Base-by-base conservation (phyloP, 2,797 vertebrate genomes). In the Lates japonicus region DNA sequence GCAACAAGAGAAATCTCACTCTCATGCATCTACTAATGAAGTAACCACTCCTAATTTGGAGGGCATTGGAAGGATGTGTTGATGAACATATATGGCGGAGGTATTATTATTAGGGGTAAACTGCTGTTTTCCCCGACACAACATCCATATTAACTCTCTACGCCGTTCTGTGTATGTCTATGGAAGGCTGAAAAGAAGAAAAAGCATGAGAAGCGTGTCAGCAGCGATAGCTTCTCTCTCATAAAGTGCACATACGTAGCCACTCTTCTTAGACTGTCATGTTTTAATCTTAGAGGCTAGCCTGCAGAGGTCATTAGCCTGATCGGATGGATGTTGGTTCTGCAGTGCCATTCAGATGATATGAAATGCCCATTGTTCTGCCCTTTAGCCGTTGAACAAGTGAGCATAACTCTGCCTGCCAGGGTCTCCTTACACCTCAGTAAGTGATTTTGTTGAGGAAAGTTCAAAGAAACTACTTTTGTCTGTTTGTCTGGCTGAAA, bases 11-110 rank as follows among this genome's bases (percentile, higher is more conserved):
- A 76, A 87, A 87, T 83, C 87, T 87, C 86, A 82, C 87, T 82
- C 90, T 89, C 88, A 82, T 83, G 82, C 85, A 85, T 88, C 83
- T 81, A 77, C 85, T 90, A 90, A 90, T 90, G 85, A 88, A 68
- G 62, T 80, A 85, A 76, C 81, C 72, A 73, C 82, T 91, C 87
- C 89, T 81, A n/a, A n/a, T n/a, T n/a, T n/a, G n/a, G n/a, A n/a
- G n/a, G n/a, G n/a, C n/a, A n/a, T n/a, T n/a, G n/a, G n/a, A n/a
- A n/a, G n/a, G n/a, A n/a, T n/a, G n/a, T n/a, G n/a, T n/a, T n/a
- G n/a, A n/a, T n/a, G n/a, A n/a, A n/a, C n/a, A n/a, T n/a, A n/a
- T n/a, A n/a, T n/a, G n/a, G n/a, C n/a, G n/a, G n/a, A n/a, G n/a
- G n/a, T n/a, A n/a, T n/a, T n/a, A n/a, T n/a, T n/a, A n/a, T n/a